Percentiles rank a stretch among this genome's conserved stretches.
Evolutionary conservation across 2,888 invertebrate species (phyloP).

Genomic region (Brachyptera risi): DNA sequence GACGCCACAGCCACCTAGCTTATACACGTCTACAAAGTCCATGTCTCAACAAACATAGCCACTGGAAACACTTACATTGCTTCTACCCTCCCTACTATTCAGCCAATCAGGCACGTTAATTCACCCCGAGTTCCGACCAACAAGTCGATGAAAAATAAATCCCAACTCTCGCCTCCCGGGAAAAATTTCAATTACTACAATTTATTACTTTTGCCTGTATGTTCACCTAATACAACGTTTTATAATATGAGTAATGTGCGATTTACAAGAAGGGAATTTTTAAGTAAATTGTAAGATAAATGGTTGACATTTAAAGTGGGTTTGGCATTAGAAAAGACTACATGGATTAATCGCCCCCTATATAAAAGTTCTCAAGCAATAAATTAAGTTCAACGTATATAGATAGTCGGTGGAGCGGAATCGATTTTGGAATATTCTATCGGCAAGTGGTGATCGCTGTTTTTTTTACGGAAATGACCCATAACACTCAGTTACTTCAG

Average conservation of each 20-base stretch:
- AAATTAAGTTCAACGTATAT: neutral
- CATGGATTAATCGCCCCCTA: neutral
- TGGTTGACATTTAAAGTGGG: neutral
- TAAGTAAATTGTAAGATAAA: neutral
- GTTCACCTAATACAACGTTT: neutral
- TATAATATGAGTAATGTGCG: neutral
- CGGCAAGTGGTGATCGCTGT: too few species aligned
- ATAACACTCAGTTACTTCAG: too few species aligned
- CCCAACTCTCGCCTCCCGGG: neutral
- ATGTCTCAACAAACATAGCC: too few species aligned
- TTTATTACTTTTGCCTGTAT: too few species aligned
- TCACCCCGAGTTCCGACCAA: neutral
- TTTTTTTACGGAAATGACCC: too few species aligned
- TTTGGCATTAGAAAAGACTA: too few species aligned
- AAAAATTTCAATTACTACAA: neutral
- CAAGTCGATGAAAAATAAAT: neutral
- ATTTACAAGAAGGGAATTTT: neutral
- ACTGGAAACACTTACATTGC: too few species aligned
- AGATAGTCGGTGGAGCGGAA: neutral
- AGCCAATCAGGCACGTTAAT: slow-evolving; percentile 1
- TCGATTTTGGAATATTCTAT: neutral
- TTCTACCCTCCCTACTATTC: neutral
- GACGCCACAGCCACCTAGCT: too few species aligned
- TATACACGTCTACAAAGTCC: too few species aligned
- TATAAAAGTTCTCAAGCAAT: neutral